These are phyloP conservation scores for Tenthredo mesomela DNA, from an alignment of 2,888 invertebrate species.

Conservation along the genomic window DNA sequence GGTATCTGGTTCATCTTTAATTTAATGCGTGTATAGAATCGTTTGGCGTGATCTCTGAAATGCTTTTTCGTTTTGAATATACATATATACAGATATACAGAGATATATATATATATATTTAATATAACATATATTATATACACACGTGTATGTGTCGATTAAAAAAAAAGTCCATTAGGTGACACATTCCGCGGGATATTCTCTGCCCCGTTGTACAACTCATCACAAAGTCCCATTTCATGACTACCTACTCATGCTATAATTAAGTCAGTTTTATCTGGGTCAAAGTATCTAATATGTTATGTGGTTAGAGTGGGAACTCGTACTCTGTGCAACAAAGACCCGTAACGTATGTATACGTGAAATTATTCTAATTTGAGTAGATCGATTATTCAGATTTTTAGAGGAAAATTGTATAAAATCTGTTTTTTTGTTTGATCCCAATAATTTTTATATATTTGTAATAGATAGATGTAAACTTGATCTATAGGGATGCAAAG, in stretches of 20 bases:
- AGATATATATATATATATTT: not conserved
- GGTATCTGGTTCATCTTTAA: constrained; percentile 15
- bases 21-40: constrained; percentile 27
- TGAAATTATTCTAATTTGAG: not conserved
- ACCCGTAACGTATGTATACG: not conserved
- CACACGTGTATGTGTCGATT: not conserved
- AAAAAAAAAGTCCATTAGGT: constrained; percentile 13
- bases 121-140: not conserved
- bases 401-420: not conserved
- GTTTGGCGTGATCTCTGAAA: not conserved
- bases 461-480: not conserved
- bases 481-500: constrained; percentile 4
- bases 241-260: constrained; percentile 34
- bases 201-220: constrained; percentile 2
- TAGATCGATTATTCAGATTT: not conserved
- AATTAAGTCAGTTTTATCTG: constrained; percentile 51
- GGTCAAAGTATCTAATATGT: constrained; percentile 49
- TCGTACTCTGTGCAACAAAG: not conserved
- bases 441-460: not conserved
- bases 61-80: not conserved
- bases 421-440: not conserved
- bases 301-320: not conserved
- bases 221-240: constrained; percentile 32
- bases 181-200: constrained; percentile 38
- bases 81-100: not conserved